A percentile compares a stretch with the other conserved stretches of the same genome.
These are phyloP conservation scores for Promerops cafer DNA, from an alignment of 2,113 vertebrate genomes.

Conservation along the genomic window DNA sequence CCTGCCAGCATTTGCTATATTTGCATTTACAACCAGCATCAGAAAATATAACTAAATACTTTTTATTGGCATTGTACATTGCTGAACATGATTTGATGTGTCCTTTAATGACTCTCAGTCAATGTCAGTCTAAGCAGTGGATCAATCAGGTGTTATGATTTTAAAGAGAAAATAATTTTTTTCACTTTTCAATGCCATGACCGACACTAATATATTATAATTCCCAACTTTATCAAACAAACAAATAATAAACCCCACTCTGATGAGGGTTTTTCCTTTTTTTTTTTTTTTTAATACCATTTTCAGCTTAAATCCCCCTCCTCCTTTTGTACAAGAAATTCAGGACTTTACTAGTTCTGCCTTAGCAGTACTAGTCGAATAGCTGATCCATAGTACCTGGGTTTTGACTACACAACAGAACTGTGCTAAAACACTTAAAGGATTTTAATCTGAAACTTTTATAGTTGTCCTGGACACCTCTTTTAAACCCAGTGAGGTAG, in stretches of 20 bases:
- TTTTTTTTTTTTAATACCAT: background rate
- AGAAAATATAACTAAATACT: background rate
- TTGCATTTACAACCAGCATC: background rate
- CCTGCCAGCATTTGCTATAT: background rate
- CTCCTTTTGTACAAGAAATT: background rate
- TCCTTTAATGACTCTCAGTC: background rate
- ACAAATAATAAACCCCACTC: background rate
- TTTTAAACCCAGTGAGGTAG: background rate
- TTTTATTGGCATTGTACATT: background rate
- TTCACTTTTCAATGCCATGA: background rate
- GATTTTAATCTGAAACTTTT: background rate
- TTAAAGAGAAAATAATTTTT: background rate
- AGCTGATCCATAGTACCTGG: background rate
- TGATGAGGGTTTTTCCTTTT: rapidly evolving
- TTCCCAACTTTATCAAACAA: background rate
- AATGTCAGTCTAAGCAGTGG: background rate
- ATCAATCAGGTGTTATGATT: background rate
- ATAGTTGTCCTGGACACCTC: background rate
- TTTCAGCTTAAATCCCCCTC: background rate
- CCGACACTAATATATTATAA: background rate
- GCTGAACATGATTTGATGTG: background rate
- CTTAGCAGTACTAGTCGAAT: background rate
- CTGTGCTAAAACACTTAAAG: background rate
- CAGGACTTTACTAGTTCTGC: background rate
- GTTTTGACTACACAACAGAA: background rate